Evolutionary conservation across 2,888 invertebrate genomes (phyloP), one percentile per base, ranked within the genome.

Genomic region (Ophion obscuratus): DNA sequence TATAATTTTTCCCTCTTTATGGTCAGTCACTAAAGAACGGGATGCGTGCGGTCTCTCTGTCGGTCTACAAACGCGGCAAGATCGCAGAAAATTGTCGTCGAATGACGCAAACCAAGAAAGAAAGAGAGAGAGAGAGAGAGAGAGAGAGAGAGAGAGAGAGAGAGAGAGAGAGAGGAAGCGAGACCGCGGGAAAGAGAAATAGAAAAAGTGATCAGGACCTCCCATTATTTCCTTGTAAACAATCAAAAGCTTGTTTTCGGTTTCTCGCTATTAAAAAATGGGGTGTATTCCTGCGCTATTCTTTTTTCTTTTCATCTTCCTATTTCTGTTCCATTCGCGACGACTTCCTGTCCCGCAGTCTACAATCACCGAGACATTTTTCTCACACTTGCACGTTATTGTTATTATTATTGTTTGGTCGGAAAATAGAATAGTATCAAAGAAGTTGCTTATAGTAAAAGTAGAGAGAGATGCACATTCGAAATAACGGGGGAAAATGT

Each of bases 171-270:
- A 62, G 24, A 62, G 44, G 24, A 24, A 24, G 24, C 24, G 1
- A 24, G 24, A 24, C 24, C 4, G 57, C 4, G 57, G n/a, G 66
- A 66, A 40, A 40, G 40, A 40, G 40, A 9, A 40, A 40, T 6
- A 47, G 9, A 79, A 73, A 76, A 80, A 84, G 70, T 73, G 80
- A 80, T 61, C 31, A 62, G 82, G 87, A 87, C 88, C 88, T 87
- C 88, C 87, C 86, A 87, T 87, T 79, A 85, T 88, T 88, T 87
- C 88, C 83, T 83, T 83, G 88, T 88, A 87, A 88, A 87, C 87
- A 82, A 88, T 88, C 87, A 88, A 10, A 68, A 71, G 66, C 83
- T 78, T 75, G 80, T 81, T 81, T 85, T 82, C 84, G 53, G 71
- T 59, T 87, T 87, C 87, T 81, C 70, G 81, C 75, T 67, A 87